Percentiles rank a stretch among this genome's conserved stretches.
phyloP scores from a whole-genome alignment of 30 jellyfish, hydroid and myxozoan genomes.

The Chrysaora quinquecirrha region DNA sequence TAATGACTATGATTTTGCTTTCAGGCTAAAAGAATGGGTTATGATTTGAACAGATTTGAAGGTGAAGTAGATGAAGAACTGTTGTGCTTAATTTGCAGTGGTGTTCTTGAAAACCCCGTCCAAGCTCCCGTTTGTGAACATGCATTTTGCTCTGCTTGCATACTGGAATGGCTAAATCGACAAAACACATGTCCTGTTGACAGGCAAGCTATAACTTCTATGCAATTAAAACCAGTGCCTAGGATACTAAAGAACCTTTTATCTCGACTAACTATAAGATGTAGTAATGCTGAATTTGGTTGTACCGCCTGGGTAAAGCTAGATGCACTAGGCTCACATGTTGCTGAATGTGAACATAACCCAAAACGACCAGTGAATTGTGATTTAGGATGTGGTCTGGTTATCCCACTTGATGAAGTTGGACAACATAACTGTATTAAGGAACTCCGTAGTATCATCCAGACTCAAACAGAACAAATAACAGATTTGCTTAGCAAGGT shows the following conservation, averaged over 20 bases:
- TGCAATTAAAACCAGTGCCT: constrained; percentile 92
- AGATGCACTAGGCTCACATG: constrained; percentile 84
- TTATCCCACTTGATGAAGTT: constrained; percentile 88
- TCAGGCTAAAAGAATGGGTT: constrained; percentile 72
- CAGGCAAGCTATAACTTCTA: constrained; percentile 78
- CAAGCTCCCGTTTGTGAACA: constrained; percentile 99
- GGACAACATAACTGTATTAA: constrained; percentile 94
- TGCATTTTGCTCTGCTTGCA: constrained; percentile 96
- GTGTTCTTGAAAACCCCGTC: constrained; percentile 96
- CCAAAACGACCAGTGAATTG: constrained; percentile 98
- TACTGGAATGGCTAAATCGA: constrained; percentile 91
- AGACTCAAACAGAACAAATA: constrained; percentile 87
- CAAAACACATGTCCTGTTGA: constrained; percentile 99
- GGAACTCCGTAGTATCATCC: constrained; percentile 84
- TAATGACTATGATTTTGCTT: no score
- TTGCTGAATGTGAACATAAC: constrained; percentile 89
- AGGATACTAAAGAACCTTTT: constrained; percentile 92
- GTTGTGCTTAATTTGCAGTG: constrained; percentile 95
- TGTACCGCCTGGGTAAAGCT: constrained; percentile 87
- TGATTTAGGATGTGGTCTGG: constrained; percentile 95
- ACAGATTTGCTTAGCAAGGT: constrained; percentile 82
- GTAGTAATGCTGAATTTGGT: constrained; percentile 90
- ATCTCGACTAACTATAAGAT: constrained; percentile 84
- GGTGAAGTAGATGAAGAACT: constrained; percentile 99
- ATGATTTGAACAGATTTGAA: constrained; percentile 88